phyloP scores from a whole-genome alignment of 2,888 invertebrate genomes.

The Sericinus montela region DNA sequence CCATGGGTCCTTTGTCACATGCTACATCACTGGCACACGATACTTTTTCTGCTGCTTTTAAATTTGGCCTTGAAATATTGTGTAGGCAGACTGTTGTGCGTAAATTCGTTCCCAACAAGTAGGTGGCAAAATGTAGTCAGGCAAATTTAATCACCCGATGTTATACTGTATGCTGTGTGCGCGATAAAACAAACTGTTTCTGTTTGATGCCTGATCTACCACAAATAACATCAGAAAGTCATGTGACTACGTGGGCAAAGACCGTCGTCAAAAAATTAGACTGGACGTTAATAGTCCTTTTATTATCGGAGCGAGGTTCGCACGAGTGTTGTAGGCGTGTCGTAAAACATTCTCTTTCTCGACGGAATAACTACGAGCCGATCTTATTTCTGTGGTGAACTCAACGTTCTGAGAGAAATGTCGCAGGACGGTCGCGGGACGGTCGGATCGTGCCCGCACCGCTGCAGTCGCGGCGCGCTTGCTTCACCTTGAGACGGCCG shows the following conservation, averaged over 20 bases:
- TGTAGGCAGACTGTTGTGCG: background rate
- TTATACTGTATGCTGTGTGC: background rate
- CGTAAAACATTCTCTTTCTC: conserved; percentile 57
- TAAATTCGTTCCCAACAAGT: background rate
- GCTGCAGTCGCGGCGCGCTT: conserved; percentile 23
- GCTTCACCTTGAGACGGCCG: conserved; percentile 43
- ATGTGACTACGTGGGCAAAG: conserved; percentile 50
- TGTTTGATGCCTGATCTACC: conserved; percentile 49
- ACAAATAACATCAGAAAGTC: conserved; percentile 39
- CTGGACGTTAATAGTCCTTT: conserved; percentile 52
- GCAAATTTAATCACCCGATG: background rate
- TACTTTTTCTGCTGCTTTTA: background rate
- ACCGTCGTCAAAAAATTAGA: conserved; percentile 41
- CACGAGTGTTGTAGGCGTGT: conserved; percentile 55
- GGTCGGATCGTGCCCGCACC: conserved; percentile 16
- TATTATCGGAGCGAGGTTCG: conserved; percentile 48
- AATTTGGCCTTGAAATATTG: background rate
- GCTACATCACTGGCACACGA: background rate
- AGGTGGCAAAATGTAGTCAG: background rate
- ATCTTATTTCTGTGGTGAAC: conserved; percentile 52
- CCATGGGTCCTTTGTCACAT: conserved; percentile 7
- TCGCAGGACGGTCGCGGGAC: conserved; percentile 29
- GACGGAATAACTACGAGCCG: conserved; percentile 32
- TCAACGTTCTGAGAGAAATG: conserved; percentile 46
- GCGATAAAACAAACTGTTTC: conserved; percentile 21